phyloP scores from a whole-genome alignment of 2,113 vertebrate genomes.

The Pardalotus punctatus region DNA sequence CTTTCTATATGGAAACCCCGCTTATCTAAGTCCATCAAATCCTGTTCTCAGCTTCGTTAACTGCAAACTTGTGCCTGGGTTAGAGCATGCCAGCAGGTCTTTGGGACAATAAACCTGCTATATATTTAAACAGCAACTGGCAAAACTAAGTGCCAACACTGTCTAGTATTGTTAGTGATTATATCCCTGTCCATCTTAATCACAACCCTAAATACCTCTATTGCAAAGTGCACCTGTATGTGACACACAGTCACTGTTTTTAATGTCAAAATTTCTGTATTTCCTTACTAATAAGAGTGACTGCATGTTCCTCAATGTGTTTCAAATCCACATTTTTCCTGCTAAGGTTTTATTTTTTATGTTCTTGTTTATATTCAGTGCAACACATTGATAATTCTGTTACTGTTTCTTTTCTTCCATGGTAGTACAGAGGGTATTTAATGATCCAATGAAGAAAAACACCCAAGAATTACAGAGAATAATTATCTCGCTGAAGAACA shows the following conservation, averaged over 20 bases:
- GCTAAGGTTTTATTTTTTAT: neutral
- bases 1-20: neutral
- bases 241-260: neutral
- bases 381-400: neutral
- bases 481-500: neutral
- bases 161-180: neutral
- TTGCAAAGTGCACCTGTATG: neutral
- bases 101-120: neutral
- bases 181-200: neutral
- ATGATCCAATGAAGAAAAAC: neutral
- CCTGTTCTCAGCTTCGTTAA: neutral
- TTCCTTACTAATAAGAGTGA: neutral
- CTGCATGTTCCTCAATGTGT: neutral
- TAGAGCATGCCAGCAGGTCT: neutral
- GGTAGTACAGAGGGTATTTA: neutral
- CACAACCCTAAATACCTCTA: neutral
- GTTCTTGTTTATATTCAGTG: neutral
- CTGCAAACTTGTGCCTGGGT: neutral
- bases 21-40: neutral
- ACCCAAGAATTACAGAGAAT: neutral
- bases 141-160: neutral
- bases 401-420: neutral
- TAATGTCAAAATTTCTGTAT: neutral
- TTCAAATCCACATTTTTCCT: neutral
- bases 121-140: neutral